These are phyloP conservation scores for Drosophila tripunctata DNA, from an alignment of 2,888 invertebrate species.

Conservation along the genomic window DNA sequence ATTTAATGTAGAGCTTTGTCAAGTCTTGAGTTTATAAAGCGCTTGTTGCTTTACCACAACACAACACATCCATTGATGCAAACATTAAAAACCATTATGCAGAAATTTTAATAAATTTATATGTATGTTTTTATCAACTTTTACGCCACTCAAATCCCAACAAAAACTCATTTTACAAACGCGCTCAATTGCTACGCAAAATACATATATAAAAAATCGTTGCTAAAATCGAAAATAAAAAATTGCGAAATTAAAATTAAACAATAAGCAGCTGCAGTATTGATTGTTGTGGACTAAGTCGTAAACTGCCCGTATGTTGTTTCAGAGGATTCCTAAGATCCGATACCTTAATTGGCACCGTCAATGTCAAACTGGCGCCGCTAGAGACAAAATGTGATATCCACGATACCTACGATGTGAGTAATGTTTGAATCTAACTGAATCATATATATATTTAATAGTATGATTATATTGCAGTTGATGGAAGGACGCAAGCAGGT, in stretches of 20 bases:
- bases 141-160: slow-evolving; percentile 64
- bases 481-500: slow-evolving; percentile 94
- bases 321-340: slow-evolving; percentile 97
- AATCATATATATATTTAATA: not conserved
- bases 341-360: slow-evolving; percentile 93
- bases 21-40: slow-evolving; percentile 31
- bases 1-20: slow-evolving; percentile 13
- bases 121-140: slow-evolving; percentile 47
- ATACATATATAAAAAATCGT: slow-evolving; percentile 25
- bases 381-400: slow-evolving; percentile 94
- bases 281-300: slow-evolving; percentile 84
- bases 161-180: slow-evolving; percentile 50
- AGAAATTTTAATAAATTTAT: slow-evolving; percentile 57
- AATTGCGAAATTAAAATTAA: slow-evolving; percentile 30
- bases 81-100: slow-evolving; percentile 15
- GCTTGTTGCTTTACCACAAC: slow-evolving; percentile 13
- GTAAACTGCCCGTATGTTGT: slow-evolving; percentile 86
- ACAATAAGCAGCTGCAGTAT: slow-evolving; percentile 82
- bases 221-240: slow-evolving; percentile 32
- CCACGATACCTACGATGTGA: slow-evolving; percentile 96
- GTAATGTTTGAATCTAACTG: slow-evolving; percentile 80
- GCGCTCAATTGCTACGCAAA: slow-evolving; percentile 48
- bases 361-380: slow-evolving; percentile 93
- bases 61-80: slow-evolving; percentile 39
- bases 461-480: slow-evolving; percentile 86